Evolutionary conservation across 1,140 invertebrate genomes (phyloP), one percentile per base, ranked within the genome.

Genomic region (Pseudachorutes palmiensis): DNA sequence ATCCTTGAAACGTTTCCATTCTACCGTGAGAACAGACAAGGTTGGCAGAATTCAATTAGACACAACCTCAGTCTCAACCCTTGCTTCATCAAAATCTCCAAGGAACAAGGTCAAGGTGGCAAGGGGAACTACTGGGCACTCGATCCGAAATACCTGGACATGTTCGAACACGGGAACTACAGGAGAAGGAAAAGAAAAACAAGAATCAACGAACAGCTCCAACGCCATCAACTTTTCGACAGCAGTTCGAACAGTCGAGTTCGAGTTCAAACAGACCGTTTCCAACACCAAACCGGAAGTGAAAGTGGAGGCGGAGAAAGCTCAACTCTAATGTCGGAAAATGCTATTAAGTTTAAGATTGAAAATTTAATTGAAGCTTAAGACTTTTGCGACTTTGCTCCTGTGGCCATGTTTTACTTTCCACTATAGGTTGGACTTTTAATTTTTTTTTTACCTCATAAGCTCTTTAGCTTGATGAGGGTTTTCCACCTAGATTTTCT

Each of bases 51-150:
- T 36, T 71, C 69, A 28, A 73, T 73, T 60, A 64, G 72, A 1
- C 72, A 73, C 49, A 71, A 71, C 51, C 60, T 73, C 29, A 70
- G 68, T 62, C 58, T 73, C 9, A 73, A 73, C 49, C 92, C 89
- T 1, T 99, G 97, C 78, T 99, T 99, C 79, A 88, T 99, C 0
- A 99, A 99, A 81, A 88, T 97, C 58, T 65, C 91, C 19, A 76
- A 89, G 61, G 85, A 94, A 75, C 92, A 94, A 74, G 97, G 97
- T 79, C 93, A 94, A 75, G 90, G 91, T 0, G 92, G 92, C 0
- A 98, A 98, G 79, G 95, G 96, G 1, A 94, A 91, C 75, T 98
- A 96, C 78, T 98, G 96, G 96, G 95, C 93, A 0, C 79, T 98
- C 31, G 94, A 98, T 76, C 94, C 94, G 0, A 92, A 96, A 75